Evolutionary conservation across 2,113 vertebrate genomes (phyloP).

Genomic region (Numenius arquata): DNA sequence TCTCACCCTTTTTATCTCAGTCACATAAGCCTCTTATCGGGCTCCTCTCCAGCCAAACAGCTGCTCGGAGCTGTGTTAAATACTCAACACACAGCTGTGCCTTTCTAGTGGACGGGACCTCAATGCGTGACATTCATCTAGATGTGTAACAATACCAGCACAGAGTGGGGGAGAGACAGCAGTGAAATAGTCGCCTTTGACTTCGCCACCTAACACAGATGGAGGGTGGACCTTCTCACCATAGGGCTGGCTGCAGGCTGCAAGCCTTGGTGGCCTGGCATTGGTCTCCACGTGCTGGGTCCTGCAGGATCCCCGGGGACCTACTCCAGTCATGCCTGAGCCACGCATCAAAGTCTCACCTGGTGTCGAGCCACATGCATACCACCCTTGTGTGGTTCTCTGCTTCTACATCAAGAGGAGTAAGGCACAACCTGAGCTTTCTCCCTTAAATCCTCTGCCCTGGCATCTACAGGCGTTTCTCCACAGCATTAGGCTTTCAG

Average conservation of each 20-base stretch:
- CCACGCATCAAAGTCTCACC: not conserved
- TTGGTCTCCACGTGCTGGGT: not conserved
- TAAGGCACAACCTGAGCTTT: not conserved
- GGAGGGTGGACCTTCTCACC: not conserved
- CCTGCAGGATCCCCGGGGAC: not conserved
- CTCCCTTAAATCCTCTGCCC: not conserved
- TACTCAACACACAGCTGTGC: not conserved
- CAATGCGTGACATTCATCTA: accelerated
- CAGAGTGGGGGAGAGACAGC: not conserved
- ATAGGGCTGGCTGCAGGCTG: not conserved
- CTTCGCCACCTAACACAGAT: not conserved
- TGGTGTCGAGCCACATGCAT: not conserved
- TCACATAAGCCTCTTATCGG: not conserved
- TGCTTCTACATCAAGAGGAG: not conserved
- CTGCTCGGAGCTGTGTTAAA: not conserved
- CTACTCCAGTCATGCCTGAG: not conserved
- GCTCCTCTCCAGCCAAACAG: not conserved
- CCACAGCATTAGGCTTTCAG: not conserved
- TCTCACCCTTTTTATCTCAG: not conserved
- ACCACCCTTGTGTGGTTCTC: not conserved
- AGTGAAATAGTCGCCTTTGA: not conserved
- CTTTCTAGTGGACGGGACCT: not conserved
- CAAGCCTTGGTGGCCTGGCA: not conserved
- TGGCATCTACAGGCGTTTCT: not conserved
- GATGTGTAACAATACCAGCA: not conserved